Conservation (phyloP, 2,888 invertebrate species). For the Stenoptilia bipunctidactyla region DNA sequence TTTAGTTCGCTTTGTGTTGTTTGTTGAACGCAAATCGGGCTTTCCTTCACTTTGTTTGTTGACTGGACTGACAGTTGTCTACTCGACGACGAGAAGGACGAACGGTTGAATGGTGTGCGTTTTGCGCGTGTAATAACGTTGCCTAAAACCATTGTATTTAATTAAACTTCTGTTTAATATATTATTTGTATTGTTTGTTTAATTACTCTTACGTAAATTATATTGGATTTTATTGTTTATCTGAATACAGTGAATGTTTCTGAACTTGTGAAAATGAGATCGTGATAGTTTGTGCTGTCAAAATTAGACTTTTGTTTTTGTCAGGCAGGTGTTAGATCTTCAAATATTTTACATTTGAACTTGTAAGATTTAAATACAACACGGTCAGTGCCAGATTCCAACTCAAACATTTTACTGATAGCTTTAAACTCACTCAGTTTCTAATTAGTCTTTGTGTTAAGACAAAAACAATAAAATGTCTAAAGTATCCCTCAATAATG, state of each 20-base stretch:
- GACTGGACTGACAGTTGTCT: slow-evolving; percentile 42
- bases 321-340: slow-evolving; percentile 28
- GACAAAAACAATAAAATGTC: slow-evolving; percentile 36
- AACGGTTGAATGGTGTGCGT: slow-evolving; percentile 9
- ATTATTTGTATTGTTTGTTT: slow-evolving; percentile 1
- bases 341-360: slow-evolving; percentile 36
- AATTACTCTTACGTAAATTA: too few species aligned
- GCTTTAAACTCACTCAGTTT: slow-evolving; percentile 4
- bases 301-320: slow-evolving; percentile 40
- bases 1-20: too few species aligned
- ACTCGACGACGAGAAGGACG: slow-evolving; percentile 38
- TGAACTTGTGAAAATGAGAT: background rate
- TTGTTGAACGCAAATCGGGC: too few species aligned
- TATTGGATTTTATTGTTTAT: background rate
- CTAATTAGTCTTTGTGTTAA: too few species aligned
- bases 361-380: slow-evolving; percentile 27
- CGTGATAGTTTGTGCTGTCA: slow-evolving; percentile 27
- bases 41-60: too few species aligned
- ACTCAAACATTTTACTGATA: slow-evolving; percentile 33
- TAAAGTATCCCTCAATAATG: slow-evolving; percentile 59
- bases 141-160: too few species aligned
- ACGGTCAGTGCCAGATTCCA: slow-evolving; percentile 29
- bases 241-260: background rate
- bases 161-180: slow-evolving; percentile 7
- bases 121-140: too few species aligned